Evolutionary conservation across 2,797 vertebrate genomes (phyloP).

Genomic region (Urocyon cinereoargenteus): DNA sequence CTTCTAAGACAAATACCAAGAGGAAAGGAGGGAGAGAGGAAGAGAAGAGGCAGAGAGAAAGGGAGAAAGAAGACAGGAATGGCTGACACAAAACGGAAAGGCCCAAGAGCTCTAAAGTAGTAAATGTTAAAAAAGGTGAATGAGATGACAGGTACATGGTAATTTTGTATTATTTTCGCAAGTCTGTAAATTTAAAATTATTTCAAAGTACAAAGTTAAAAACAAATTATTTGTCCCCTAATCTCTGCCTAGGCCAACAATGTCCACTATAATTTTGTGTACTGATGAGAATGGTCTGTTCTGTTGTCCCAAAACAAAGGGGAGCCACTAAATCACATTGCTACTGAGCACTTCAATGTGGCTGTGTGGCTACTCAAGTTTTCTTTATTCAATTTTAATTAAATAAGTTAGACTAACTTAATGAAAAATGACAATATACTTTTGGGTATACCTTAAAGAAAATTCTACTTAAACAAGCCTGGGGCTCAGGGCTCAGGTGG

Average conservation of each 20-base stretch:
- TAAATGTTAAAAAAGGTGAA: neutral
- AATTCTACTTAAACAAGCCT: neutral
- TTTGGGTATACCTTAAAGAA: neutral
- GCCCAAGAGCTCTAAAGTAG: neutral
- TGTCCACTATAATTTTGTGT: neutral
- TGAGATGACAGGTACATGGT: neutral
- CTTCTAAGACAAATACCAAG: neutral
- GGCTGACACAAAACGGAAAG: neutral
- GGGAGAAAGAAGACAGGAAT: neutral
- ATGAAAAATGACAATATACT: neutral
- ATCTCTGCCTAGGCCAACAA: neutral
- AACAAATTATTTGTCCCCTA: neutral
- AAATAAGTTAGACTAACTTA: neutral
- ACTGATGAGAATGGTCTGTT: neutral
- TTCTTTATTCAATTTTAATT: neutral
- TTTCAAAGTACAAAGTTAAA: constrained; percentile 28
- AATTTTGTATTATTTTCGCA: neutral
- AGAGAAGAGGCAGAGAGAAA: neutral
- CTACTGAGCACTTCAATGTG: neutral
- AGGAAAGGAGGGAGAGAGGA: neutral
- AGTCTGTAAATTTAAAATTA: neutral
- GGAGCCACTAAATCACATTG: neutral
- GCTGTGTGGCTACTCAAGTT: neutral
- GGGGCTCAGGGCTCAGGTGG: neutral
- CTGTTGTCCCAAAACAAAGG: neutral